phyloP scores from a whole-genome alignment of 1,140 invertebrate genomes.

The Zaprionus inermis region DNA sequence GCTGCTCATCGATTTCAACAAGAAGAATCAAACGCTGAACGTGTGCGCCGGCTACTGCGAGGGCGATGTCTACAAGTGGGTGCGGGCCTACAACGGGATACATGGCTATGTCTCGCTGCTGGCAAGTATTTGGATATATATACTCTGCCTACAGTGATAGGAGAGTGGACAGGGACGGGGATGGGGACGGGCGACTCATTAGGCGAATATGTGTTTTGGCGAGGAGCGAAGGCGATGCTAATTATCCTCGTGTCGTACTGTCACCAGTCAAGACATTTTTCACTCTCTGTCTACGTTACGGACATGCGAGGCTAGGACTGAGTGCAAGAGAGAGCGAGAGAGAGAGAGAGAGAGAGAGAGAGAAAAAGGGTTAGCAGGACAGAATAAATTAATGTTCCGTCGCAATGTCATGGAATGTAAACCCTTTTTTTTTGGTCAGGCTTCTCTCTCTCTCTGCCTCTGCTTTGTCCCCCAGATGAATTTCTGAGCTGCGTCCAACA shows the following conservation, averaged over 20 bases:
- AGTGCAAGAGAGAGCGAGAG: neutral
- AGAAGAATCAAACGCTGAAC: conserved; percentile 53
- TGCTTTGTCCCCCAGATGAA: conserved; percentile 19
- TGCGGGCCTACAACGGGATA: conserved; percentile 69
- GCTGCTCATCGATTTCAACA: conserved; percentile 42
- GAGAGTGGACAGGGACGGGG: too few species aligned
- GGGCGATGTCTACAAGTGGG: conserved; percentile 71
- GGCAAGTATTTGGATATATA: conserved; percentile 59
- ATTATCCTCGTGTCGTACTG: conserved; percentile 47
- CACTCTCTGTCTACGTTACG: conserved; percentile 11
- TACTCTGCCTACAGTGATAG: conserved; percentile 8
- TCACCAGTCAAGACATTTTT: conserved; percentile 50
- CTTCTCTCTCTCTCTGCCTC: conserved; percentile 5
- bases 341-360: neutral
- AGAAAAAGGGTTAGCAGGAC: neutral
- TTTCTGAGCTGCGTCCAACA: conserved; percentile 29
- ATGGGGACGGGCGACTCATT: conserved; percentile 14
- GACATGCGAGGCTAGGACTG: neutral
- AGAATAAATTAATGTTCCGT: conserved; percentile 34
- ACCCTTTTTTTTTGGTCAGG: conserved; percentile 24
- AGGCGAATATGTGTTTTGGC: conserved; percentile 11
- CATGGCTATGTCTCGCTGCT: conserved; percentile 80
- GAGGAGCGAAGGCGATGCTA: conserved; percentile 15
- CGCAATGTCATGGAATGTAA: conserved; percentile 45
- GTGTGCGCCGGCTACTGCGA: conserved; percentile 74